Conservation (phyloP, 2,113 vertebrate species). For the Corvus cornix region DNA sequence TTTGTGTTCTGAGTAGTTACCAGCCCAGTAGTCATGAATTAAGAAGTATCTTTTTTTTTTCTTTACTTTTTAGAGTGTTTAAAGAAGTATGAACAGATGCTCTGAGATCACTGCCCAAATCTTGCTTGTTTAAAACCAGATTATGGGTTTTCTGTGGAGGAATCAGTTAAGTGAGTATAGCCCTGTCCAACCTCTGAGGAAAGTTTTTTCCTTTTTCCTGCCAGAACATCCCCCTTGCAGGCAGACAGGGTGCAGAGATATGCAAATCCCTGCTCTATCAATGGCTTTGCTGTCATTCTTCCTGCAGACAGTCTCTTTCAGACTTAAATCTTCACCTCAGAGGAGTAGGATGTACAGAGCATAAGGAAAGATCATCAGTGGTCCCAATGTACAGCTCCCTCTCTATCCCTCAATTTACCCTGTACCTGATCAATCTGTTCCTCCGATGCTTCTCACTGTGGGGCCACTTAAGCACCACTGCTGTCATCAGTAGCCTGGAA, state of each 20-base stretch:
- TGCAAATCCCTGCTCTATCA: background rate
- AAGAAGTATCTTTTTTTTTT: background rate
- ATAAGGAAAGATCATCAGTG: background rate
- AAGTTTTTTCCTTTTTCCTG: background rate
- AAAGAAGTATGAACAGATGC: background rate
- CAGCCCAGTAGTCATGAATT: background rate
- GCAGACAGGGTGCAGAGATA: background rate
- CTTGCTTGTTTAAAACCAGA: background rate
- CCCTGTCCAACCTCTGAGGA: background rate
- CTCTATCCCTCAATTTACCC: fast-evolving
- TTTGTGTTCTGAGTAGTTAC: background rate
- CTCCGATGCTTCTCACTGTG: background rate
- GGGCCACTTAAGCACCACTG: background rate
- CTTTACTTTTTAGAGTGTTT: background rate
- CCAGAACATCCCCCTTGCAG: background rate
- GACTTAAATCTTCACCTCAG: background rate
- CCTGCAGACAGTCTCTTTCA: background rate
- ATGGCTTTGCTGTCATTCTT: background rate
- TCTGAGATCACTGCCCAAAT: background rate
- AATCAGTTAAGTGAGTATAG: background rate
- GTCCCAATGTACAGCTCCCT: background rate
- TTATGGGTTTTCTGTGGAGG: background rate
- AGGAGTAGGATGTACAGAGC: background rate
- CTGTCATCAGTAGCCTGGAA: background rate
- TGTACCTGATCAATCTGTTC: background rate